Base-by-base conservation (phyloP, 2,113 vertebrate genomes). In the Sprattus sprattus region DNA sequence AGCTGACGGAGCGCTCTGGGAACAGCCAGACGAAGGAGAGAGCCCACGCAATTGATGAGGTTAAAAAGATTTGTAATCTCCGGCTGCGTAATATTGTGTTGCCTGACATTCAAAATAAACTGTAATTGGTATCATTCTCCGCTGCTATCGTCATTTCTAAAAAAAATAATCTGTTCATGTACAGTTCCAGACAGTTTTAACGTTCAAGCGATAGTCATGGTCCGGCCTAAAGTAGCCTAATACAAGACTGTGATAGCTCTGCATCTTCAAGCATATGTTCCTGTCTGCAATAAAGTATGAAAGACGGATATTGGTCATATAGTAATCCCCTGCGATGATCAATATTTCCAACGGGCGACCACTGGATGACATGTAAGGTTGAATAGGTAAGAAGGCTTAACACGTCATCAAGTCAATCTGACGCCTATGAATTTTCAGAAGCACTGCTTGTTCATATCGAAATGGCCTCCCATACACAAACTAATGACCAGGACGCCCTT, bases 51-150 rank as follows among this genome's bases (percentile, higher is more conserved):
- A 91, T 96, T 75, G 93, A 89, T 32, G 96, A 97, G 89, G 95
- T 96, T 89, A 96, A 96, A 90, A 96, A 95, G 90, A 96, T 97
- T 81, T 91, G 94, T 67, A 91, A 78, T 84, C 90, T 96, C 84
- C 94, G 96, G 6, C 90, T 97, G 2, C 89, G 91, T 1, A 88
- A 88, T 39, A 92, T 97, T 1, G 87, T 93, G 81, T 83, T 81
- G 15, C 8, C 46, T 15, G 90, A 92, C 6, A 7, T 83, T 0
- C 28, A 49, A 0, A 89, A 92, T 86, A 89, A 91, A 28, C 85
- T 93, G 46, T 92, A 86, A 89, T 15, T 0, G 32, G 39, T 1
- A 39, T 3, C 16, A 45, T 52, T 60, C 54, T 60, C 54, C 54
- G 20, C 3, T 20, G 22, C 18, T 20, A 11, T 49, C 6, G 2